Evolutionary conservation across 2,113 vertebrate species (phyloP), one percentile per base, ranked within the genome.

Genomic region (Poeciliopsis occidentalis): DNA sequence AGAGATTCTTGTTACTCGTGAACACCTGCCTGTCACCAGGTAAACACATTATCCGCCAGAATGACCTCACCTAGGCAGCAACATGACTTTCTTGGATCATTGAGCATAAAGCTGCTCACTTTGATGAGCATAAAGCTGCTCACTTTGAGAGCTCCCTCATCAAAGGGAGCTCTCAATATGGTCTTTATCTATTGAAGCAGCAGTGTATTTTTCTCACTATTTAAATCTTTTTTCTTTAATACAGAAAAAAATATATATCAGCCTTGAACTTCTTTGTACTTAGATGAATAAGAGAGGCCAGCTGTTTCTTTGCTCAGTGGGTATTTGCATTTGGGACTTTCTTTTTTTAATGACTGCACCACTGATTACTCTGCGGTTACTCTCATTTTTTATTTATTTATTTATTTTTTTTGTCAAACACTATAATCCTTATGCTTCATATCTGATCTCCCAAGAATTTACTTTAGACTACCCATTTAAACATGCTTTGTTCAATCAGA

Each of bases 31-130:
- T 37, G 64, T 67, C 47, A 73, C 79, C 91, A 15, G 60, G 61
- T 44, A 82, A 75, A 64, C 51, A 72, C 72, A 87, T 93, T 79
- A 88, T 87, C 67, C 86, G 81, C 88, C 75, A 79, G 73, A 79
- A 27, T 19, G 11, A 70, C 70, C 54, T 91, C 85, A 74, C 91
- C 85, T 87, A 69, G 90, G 87, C 10, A 86, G 79, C 80, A 32
- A 69, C 37, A 64, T 65, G 24, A 82, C 83, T 72, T 37, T 57
- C 44, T 44, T 47, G 75, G 70, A 73, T 80, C 63, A 65, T 30
- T 64, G 68, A 86, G 67, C 81, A 32, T 5, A 8, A 70, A 31
- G 29, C 69, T 78, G 82, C 78, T 84, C 70, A 68, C 57, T 82
- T 81, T 87, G 84, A 89, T 67, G 54, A 87, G 37, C 81, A 32